Base-by-base conservation (phyloP, 1,140 invertebrate genomes). In the Schmidtea mediterranea region DNA sequence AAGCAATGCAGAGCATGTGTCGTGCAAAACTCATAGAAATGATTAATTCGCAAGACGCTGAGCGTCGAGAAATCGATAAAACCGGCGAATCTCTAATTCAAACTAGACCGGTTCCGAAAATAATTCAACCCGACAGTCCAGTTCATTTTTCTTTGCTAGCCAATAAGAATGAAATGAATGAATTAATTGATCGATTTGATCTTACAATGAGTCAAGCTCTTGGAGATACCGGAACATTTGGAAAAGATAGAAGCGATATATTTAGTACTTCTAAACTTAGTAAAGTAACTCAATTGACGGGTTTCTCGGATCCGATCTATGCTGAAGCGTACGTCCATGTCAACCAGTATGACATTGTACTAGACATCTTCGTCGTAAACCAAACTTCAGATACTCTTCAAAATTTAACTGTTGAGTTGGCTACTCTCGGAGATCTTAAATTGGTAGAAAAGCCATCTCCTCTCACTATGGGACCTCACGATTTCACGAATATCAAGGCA, bases 281-380 rank as follows among this genome's bases (percentile, higher is more conserved):
- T 37, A 48, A 72, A 67, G 84, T 94, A 18, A 89, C 83, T n/a
- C 90, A 98, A 63, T 70, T 98, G 51, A 94, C 90, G n/a, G 92
- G 90, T 16, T 94, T 95, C 67, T 92, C 84, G 0, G 92, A 98
- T 70, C 89, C 92, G 0, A 84, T 98, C 37, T 98, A 98, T 66
- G 80, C 89, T 10, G 92, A 98, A 69, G 89, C 90, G 18, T 87
- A 97, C 60, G 89, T 98, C 0, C 79, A 97, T 64, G 89, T 98
- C 46, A 97, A 97, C 68, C 89, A 98, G 65, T 98, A 94, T 54
- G 65, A 67, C 55, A 68, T 67, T 39, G 63, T 66, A 21, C 54
- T 68, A n/a, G 65, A 68, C 53, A 59, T 68, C n/a, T 57, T 67
- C 6, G 56, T 98, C 53, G 90, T 98, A 1, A 98, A 98, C 68